Base-by-base conservation (phyloP, 2,113 vertebrate genomes). In the Etheostoma cragini region DNA sequence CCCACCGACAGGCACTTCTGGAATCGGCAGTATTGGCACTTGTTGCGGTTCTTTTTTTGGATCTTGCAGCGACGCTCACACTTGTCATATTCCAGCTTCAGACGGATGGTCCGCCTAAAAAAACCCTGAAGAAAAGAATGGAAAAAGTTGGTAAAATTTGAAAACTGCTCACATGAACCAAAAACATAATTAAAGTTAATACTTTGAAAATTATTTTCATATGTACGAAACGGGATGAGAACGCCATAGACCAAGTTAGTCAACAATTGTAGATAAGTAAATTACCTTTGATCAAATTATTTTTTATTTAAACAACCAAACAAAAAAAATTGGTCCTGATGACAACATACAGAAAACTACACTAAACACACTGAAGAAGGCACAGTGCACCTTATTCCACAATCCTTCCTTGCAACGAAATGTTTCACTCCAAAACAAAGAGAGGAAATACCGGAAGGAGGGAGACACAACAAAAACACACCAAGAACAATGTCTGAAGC, bases 31-130 rank as follows among this genome's bases (percentile, higher is more conserved):
- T 97, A 98, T 89, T 99, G 98, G 96, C 98, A 99, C 94, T 99
- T 99, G 70, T 99, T 99, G n/a, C 98, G 96, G 49, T 98, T 99
- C 93, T 98, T 99, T 86, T 99, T 99, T 93, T 98, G 98, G 80
- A 99, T 99, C 93, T 98, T 99, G 94, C 98, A 99, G 91, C 87
- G 95, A 17, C 96, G 97, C 50, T 97, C 97, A 16, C 98, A 99
- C 66, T 93, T 96, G 85, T 98, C 98, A 0, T 99, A 99, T 3
- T 92, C 93, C 88, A 99, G 95, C 91, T 99, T 99, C 60, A 99
- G 95, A 52, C 97, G 97, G 64, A 99, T 97, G 0, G 98, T 99
- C 78, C 98, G 92, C 79, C 98, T 95, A 69, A 99, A 99, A 94
- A 99, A 99, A 0, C 97, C 98, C 97, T 99, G 80, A 0, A 65